phyloP scores from a whole-genome alignment of 1,140 invertebrate genomes.

The Papilio polytes region DNA sequence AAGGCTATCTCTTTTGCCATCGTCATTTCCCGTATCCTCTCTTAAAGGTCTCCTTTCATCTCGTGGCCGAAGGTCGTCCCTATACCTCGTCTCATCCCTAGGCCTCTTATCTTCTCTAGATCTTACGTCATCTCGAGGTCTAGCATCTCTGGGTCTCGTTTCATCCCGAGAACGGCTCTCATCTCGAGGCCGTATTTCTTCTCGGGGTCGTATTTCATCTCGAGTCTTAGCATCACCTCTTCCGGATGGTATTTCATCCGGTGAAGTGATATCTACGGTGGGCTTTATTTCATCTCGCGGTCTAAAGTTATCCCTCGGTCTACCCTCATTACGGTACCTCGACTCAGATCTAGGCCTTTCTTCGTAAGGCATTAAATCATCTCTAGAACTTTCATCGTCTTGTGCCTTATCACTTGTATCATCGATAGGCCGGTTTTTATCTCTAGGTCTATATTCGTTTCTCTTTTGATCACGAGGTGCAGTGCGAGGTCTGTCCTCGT shows the following conservation, averaged over 20 bases:
- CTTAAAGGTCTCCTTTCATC: slow-evolving; percentile 56
- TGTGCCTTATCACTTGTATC: slow-evolving; percentile 42
- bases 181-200: slow-evolving; percentile 57
- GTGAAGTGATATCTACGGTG: slow-evolving; percentile 38
- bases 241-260: slow-evolving; percentile 43
- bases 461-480: slow-evolving; percentile 48
- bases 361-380: slow-evolving; percentile 50
- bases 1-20: slow-evolving; percentile 48
- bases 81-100: slow-evolving; percentile 49
- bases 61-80: slow-evolving; percentile 48
- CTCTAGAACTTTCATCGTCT: slow-evolving; percentile 54
- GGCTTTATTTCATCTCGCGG: slow-evolving; percentile 49
- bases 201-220: slow-evolving; percentile 51
- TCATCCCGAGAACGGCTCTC: slow-evolving; percentile 56
- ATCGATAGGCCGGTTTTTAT: slow-evolving; percentile 52
- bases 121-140: slow-evolving; percentile 55
- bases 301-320: slow-evolving; percentile 50
- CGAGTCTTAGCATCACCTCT: slow-evolving; percentile 27
- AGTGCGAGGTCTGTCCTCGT: slow-evolving; percentile 55
- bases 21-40: slow-evolving; percentile 53
- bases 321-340: slow-evolving; percentile 51
- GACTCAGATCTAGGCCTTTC: slow-evolving; percentile 54
- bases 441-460: slow-evolving; percentile 52
- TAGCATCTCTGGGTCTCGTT: slow-evolving; percentile 51
- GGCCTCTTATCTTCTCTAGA: slow-evolving; percentile 53